Evolutionary conservation across 1,140 invertebrate species (phyloP).

Genomic region (Diplogasteroides magnus): DNA sequence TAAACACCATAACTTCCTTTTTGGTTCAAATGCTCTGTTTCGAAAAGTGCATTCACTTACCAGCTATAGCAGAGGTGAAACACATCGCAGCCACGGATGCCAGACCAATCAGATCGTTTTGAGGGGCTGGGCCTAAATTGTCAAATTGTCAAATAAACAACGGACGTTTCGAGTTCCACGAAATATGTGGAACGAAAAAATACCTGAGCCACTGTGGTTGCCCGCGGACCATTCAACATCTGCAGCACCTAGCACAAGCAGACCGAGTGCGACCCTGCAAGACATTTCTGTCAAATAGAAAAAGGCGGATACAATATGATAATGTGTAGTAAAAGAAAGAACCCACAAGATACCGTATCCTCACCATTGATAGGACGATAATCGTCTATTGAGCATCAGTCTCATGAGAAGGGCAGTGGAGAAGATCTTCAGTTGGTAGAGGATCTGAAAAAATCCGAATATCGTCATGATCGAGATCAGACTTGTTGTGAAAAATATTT

Average conservation of each 20-base stretch:
- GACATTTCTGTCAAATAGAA: not conserved
- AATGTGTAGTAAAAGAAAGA: not conserved
- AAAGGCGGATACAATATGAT: not conserved
- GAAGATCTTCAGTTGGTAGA: slow-evolving; percentile 52
- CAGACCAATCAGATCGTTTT: slow-evolving; percentile 36
- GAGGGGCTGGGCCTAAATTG: not conserved
- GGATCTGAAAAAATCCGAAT: slow-evolving; percentile 39
- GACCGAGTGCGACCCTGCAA: not conserved
- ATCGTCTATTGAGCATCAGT: slow-evolving; percentile 34
- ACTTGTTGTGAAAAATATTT: no score
- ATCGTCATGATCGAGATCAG: no score
- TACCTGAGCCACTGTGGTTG: not conserved
- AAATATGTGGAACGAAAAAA: no score
- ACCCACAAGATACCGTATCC: slow-evolving; percentile 38
- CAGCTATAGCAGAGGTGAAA: slow-evolving; percentile 53
- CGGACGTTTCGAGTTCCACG: no score
- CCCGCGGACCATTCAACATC: not conserved
- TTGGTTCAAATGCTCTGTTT: not conserved
- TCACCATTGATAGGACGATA: slow-evolving; percentile 43
- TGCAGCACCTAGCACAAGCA: not conserved
- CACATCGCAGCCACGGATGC: slow-evolving; percentile 46
- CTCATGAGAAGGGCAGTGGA: slow-evolving; percentile 50
- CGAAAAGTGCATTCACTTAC: slow-evolving; percentile 18
- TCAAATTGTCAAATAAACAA: not conserved
- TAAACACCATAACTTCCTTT: slow-evolving; percentile 11